A percentile compares a stretch with the other conserved stretches of the same genome.
phyloP scores from a whole-genome alignment of 2,113 vertebrate species.

The Leuciscus idus region DNA sequence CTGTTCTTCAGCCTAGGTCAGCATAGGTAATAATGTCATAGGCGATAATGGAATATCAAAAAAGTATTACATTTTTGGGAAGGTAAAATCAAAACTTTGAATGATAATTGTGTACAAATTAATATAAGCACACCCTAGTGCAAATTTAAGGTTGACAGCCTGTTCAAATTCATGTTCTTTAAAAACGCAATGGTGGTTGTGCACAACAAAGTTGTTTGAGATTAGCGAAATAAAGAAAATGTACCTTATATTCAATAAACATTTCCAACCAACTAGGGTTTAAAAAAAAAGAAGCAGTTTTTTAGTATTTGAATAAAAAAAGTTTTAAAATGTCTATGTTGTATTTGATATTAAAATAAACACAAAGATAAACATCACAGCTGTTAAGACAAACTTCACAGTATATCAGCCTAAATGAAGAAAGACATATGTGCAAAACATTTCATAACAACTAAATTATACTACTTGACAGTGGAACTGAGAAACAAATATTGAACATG shows the following conservation, averaged over 20 bases:
- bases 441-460: background rate
- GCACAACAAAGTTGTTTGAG: background rate
- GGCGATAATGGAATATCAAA: background rate
- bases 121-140: background rate
- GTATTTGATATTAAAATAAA: background rate
- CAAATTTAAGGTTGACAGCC: too few species aligned
- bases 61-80: background rate
- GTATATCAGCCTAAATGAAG: conserved; percentile 58
- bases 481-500: background rate
- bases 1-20: background rate
- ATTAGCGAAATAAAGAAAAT: background rate
- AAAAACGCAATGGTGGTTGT: background rate
- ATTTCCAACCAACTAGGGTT: background rate
- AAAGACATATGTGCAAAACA: conserved; percentile 11
- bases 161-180: background rate
- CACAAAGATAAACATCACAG: conserved; percentile 22
- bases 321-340: background rate
- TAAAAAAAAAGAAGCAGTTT: background rate
- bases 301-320: background rate
- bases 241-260: background rate
- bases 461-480: background rate
- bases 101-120: background rate
- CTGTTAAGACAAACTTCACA: conserved; percentile 62
- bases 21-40: background rate
- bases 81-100: background rate